Evolutionary conservation across 1,140 invertebrate species (phyloP).

Genomic region (Uloborus diversus): DNA sequence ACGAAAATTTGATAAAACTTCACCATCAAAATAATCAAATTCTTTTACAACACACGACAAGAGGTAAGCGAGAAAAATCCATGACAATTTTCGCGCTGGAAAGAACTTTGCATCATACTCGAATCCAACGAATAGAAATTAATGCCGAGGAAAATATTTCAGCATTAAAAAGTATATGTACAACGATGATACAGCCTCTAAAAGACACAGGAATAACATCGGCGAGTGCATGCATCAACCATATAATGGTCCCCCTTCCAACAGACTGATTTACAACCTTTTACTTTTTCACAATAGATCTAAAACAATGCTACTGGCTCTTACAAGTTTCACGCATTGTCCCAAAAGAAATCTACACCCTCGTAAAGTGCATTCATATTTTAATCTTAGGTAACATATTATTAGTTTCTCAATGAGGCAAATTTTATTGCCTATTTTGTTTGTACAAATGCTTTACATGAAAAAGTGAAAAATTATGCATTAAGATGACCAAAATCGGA

Average conservation of each 20-base stretch:
- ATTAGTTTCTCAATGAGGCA: no score
- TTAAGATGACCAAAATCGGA: no score
- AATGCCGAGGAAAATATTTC: background rate
- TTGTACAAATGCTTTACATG: no score
- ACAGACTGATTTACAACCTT: conserved; percentile 3
- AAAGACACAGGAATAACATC: background rate
- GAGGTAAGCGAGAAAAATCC: background rate
- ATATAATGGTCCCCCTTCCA: background rate
- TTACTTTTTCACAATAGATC: background rate
- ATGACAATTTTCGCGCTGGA: background rate
- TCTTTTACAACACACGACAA: no score
- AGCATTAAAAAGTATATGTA: background rate
- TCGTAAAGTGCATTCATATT: no score
- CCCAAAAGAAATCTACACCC: conserved; percentile 1
- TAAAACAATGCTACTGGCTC: conserved; percentile 3
- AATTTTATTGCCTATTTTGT: no score
- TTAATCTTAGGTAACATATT: no score
- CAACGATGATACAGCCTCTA: background rate
- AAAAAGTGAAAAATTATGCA: no score
- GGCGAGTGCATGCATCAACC: no score
- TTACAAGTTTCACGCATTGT: conserved; percentile 20
- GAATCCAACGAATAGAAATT: background rate
- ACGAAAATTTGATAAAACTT: no score
- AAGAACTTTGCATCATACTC: background rate
- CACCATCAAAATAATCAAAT: no score